Base-by-base conservation (phyloP, 2,113 vertebrate genomes). In the Otocyon megalotis region DNA sequence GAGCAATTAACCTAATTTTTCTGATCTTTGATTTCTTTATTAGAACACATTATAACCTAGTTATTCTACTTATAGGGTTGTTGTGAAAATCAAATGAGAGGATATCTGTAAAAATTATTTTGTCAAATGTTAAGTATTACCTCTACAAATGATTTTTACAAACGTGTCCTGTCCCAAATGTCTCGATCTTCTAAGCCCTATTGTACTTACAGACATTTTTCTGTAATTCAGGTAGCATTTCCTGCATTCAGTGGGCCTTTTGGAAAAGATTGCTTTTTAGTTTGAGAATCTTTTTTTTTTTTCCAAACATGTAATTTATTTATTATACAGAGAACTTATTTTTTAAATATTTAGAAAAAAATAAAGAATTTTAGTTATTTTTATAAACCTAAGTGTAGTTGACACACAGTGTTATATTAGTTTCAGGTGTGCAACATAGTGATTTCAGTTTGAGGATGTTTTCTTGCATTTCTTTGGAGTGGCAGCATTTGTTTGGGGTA, bases 21-120 rank as follows among this genome's bases (percentile, higher is more conserved):
- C 50, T 86, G 65, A 65, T 90, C 80, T 88, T 93, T 69, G 30
- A 53, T 87, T 92, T 88, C 30, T 56, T 91, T 62, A 15, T 93
- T 95, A 81, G 85, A 80, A 17, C 77, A 60, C 15, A 48, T 43
- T n/a, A 62, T 54, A 76, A 83, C 16, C 2, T 56, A 43, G 19
- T 89, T 88, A 53, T 62, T 94, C 77, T 93, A 12, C 43, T 60
- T 53, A 15, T 11, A 63, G 37, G 58, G 32, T 50, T 32, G 8
- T 90, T 82, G 50, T 76, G 58, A 93, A n/a, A 65, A 54, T 95
- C 37, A 69, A 35, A 77, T 43, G 60, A 88, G 12, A 92, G 35
- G 4, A 20, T 88, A 81, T 53, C 14, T n/a, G 13, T 91, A 74
- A 91, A 80, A 88, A 83, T 69, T 81, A 1, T 81, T 91, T 84